Conservation (phyloP, 2,797 vertebrate species). For the Melanotaenia parkinsoni region DNA sequence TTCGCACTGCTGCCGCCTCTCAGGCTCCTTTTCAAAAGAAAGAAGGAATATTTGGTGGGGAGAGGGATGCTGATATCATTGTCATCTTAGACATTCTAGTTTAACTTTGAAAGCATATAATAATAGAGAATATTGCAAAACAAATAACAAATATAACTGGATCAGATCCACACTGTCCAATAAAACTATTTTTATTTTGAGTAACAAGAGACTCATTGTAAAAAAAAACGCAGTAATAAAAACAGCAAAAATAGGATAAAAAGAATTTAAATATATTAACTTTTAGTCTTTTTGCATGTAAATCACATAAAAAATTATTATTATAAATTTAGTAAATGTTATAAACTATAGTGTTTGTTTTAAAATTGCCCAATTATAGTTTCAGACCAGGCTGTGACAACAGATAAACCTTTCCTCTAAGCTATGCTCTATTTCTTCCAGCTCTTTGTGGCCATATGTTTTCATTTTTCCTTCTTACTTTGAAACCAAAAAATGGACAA, state of each 20-base stretch:
- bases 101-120: slow-evolving; percentile 20
- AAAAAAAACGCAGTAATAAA: not conserved
- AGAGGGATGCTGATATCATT: slow-evolving; percentile 58
- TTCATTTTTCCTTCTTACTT: not conserved
- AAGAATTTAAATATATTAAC: not conserved
- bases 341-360: not conserved
- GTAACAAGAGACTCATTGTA: not conserved
- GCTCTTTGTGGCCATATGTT: not conserved
- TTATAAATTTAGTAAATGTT: no score
- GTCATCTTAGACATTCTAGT: slow-evolving; percentile 36
- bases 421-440: not conserved
- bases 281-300: not conserved
- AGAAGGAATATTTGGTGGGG: slow-evolving; percentile 32
- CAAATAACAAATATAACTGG: not conserved
- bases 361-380: not conserved
- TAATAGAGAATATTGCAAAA: not conserved
- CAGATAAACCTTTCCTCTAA: not conserved
- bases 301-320: no score
- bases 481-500: slow-evolving; percentile 1
- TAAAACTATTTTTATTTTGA: not conserved
- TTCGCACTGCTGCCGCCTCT: slow-evolving; percentile 58
- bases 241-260: not conserved
- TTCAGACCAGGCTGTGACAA: not conserved
- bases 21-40: slow-evolving; percentile 56
- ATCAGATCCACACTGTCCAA: not conserved